Percentiles rank a stretch among this genome's conserved stretches.
Evolutionary conservation across 64 coral and sea anemone genomes (phyloP).

Genomic region (Stichodactyla mertensii): DNA sequence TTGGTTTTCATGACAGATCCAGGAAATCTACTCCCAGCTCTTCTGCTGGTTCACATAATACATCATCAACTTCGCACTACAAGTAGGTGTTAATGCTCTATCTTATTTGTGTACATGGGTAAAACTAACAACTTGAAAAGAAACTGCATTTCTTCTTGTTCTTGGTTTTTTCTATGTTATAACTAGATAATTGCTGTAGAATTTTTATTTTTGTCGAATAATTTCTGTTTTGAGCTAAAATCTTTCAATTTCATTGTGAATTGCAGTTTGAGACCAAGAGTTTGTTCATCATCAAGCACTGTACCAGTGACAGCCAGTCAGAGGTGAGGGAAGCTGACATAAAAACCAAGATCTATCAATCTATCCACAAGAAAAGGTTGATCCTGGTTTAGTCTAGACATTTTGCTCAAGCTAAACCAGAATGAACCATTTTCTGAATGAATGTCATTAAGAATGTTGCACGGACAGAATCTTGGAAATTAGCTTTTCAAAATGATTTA

Average conservation of each 20-base stretch:
- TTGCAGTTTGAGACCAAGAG: conserved; percentile 5
- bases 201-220: neutral
- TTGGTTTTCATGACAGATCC: neutral
- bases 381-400: no score
- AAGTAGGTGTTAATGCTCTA: conserved; percentile 5
- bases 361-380: no score
- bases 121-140: no score
- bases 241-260: neutral
- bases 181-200: no score
- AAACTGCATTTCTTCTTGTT: no score
- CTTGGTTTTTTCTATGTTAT: no score
- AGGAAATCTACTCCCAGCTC: conserved; percentile 9
- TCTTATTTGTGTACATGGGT: no score
- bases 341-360: neutral
- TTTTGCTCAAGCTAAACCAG: no score
- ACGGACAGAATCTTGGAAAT: no score
- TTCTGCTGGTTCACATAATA: neutral
- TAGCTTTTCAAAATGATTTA: no score
- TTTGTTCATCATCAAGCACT: conserved; percentile 3
- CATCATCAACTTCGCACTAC: conserved; percentile 7
- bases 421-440: no score
- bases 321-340: neutral
- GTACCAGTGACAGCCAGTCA: neutral
- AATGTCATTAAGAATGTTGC: no score
- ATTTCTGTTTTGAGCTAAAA: neutral